Percentiles rank a stretch among this genome's conserved stretches.
These are phyloP conservation scores for Acanthiza pusilla DNA, from an alignment of 2,797 vertebrate genomes.

Conservation along the genomic window DNA sequence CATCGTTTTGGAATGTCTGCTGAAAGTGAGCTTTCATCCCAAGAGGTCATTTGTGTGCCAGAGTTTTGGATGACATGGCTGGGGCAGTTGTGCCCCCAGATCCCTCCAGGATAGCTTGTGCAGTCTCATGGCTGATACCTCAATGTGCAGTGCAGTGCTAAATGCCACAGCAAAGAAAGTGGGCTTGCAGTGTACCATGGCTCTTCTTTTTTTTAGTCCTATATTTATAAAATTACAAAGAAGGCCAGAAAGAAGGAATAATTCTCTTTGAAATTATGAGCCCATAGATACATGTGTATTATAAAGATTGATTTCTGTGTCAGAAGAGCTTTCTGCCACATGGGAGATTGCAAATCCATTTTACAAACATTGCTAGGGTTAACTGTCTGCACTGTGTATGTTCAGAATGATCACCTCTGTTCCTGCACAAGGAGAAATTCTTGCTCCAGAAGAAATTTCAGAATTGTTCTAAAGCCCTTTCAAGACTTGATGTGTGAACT, in stretches of 20 bases:
- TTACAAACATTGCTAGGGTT: background rate
- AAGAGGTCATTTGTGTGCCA: background rate
- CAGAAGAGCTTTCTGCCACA: background rate
- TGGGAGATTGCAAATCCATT: background rate
- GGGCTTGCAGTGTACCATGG: too few relatives aligned
- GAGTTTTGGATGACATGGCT: background rate
- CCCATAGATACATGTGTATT: background rate
- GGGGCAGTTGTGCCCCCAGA: background rate
- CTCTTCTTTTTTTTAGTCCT: background rate
- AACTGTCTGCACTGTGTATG: background rate
- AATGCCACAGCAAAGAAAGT: background rate
- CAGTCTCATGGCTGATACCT: background rate
- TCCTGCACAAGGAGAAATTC: background rate
- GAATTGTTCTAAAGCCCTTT: background rate
- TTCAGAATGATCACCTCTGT: background rate
- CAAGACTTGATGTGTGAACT: background rate
- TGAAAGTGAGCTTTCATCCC: background rate
- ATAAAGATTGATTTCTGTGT: background rate
- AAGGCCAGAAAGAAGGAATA: background rate
- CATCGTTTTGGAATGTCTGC: background rate
- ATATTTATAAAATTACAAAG: background rate
- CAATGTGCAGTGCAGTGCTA: fast-evolving
- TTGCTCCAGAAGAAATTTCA: background rate
- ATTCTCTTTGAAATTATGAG: background rate
- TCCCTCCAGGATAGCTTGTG: background rate